Conservation (phyloP, 2,888 invertebrate genomes). For the Standfussiana lucernea region DNA sequence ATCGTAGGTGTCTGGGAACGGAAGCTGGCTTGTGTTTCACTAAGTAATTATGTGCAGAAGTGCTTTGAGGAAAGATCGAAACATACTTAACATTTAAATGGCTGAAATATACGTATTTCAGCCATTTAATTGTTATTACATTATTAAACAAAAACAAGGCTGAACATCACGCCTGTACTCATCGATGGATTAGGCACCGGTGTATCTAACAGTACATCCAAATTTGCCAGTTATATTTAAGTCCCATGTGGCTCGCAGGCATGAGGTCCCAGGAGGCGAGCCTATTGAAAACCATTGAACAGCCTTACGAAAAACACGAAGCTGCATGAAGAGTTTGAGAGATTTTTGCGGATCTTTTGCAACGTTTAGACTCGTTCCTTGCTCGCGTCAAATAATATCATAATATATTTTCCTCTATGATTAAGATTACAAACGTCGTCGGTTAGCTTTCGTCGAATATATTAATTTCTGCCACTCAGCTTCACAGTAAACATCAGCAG, state of each 20-base stretch:
- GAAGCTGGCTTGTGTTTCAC: not conserved
- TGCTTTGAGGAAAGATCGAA: not conserved
- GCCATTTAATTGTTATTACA: too few species aligned
- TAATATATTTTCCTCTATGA: not conserved
- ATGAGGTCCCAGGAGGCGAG: too few species aligned
- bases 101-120: too few species aligned
- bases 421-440: too few species aligned
- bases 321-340: not conserved
- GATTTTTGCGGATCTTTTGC: not conserved
- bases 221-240: not conserved
- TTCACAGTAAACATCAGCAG: not conserved
- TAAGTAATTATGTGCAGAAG: not conserved
- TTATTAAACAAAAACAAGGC: not conserved
- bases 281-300: not conserved
- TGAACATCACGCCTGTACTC: not conserved
- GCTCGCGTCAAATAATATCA: conserved; percentile 1
- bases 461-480: not conserved
- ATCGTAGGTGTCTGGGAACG: conserved; percentile 30
- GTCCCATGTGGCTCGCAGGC: too few species aligned
- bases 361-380: not conserved
- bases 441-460: conserved; percentile 1
- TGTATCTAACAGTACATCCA: not conserved
- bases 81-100: not conserved
- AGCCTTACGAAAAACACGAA: not conserved
- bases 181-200: not conserved